phyloP scores from a whole-genome alignment of 2,113 vertebrate genomes.

The Passer domesticus region DNA sequence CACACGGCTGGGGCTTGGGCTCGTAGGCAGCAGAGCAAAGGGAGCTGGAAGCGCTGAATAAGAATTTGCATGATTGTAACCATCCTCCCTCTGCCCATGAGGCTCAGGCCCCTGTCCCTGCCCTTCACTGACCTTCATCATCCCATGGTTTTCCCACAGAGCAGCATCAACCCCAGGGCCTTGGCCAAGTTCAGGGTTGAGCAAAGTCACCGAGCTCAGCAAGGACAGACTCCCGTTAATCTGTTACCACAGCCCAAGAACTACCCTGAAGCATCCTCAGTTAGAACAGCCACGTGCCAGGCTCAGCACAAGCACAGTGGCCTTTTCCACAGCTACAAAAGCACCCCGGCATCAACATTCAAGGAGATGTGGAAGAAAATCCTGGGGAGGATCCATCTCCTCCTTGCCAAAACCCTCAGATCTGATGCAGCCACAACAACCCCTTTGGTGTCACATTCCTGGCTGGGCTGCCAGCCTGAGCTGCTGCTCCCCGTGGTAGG shows the following conservation, averaged over 20 bases:
- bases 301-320: not conserved
- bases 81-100: not conserved
- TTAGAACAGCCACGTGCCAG: rapidly evolving
- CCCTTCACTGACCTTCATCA: not conserved
- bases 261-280: not conserved
- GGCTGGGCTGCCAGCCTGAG: not conserved
- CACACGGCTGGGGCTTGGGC: not conserved
- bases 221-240: not conserved
- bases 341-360: not conserved
- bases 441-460: rapidly evolving
- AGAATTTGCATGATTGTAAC: not conserved
- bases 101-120: not conserved
- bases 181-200: not conserved
- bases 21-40: not conserved
- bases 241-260: not conserved
- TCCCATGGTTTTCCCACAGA: not conserved
- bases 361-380: not conserved
- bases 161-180: not conserved
- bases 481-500: not conserved
- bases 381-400: rapidly evolving
- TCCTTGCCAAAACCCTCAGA: not conserved
- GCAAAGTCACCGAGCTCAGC: not conserved
- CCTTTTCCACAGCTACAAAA: not conserved
- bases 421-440: not conserved
- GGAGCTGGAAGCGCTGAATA: not conserved